Evolutionary conservation across 2,888 invertebrate genomes (phyloP), one percentile per base, ranked within the genome.

Genomic region (Germaria angustata): DNA sequence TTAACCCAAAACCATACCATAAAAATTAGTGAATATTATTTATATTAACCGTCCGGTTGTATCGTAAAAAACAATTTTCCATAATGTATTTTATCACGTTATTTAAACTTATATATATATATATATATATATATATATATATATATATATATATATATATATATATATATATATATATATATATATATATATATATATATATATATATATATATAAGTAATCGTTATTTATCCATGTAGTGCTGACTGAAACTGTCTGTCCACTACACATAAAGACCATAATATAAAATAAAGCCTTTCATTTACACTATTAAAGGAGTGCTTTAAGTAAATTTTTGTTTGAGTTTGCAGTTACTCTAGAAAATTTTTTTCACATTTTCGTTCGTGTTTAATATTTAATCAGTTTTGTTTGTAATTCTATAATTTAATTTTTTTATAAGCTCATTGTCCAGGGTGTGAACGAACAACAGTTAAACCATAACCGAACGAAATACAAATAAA

Each of bases 41-140:
- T 57, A n/a, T n/a, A 79, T 79, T 57, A 6, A 28, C 15, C 55
- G 63, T 61, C 59, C 34, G 41, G 17, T 57, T 49, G 53, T 61
- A 39, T 46, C 4, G 28, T 53, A n/a, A 53, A 46, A 28, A 41
- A 9, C 34, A 34, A 51, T 22, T 65, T 36, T 28, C 36, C 46
- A 41, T 17, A 66, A 49, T 59, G 59, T 59, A 61, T 73, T 66
- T 73, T 44, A 72, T 11, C 79, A 80, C 79, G 79, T 80, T 59
- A 80, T 73, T n/a, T n/a, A n/a, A n/a, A n/a, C n/a, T n/a, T n/a
- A n/a, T n/a, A n/a, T n/a, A n/a, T n/a, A n/a, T n/a, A n/a, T n/a
- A n/a, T n/a, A n/a, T n/a, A n/a, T n/a, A n/a, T n/a, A n/a, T n/a
- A n/a, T n/a, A n/a, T n/a, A n/a, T n/a, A n/a, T n/a, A n/a, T n/a